A percentile compares a stretch with the other conserved stretches of the same genome.
phyloP scores from a whole-genome alignment of 2,797 vertebrate species.

The Enteromius afrohamiltoni region DNA sequence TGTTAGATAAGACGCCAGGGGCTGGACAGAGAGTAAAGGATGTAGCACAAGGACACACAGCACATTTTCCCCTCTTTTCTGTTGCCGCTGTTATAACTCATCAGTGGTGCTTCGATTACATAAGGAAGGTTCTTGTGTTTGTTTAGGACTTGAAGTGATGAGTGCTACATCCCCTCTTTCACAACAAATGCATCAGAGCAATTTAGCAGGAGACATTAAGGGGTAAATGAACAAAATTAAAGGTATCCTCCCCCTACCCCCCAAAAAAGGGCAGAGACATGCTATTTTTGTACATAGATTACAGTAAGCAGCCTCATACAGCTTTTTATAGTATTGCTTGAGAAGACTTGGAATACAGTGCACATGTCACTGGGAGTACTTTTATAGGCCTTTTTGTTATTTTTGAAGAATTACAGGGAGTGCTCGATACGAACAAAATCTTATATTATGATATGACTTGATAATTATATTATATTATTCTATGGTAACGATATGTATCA shows the following conservation, averaged over 20 bases:
- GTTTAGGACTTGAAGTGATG: slow-evolving; percentile 66
- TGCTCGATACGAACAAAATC: no score
- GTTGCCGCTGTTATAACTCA: slow-evolving; percentile 54
- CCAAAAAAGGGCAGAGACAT: background rate
- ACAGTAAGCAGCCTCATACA: background rate
- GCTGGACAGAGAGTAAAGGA: slow-evolving; percentile 23
- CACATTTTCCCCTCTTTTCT: slow-evolving; percentile 14
- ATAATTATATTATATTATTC: no score
- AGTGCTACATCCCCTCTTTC: slow-evolving; percentile 70
- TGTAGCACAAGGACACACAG: slow-evolving; percentile 36
- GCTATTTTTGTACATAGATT: background rate
- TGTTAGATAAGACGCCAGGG: background rate
- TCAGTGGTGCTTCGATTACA: slow-evolving; percentile 67
- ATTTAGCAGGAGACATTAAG: background rate
- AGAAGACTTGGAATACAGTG: background rate
- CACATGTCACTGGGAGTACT: background rate
- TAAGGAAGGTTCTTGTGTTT: slow-evolving; percentile 75
- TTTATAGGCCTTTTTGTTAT: background rate
- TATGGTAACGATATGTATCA: no score
- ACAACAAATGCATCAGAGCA: slow-evolving; percentile 36
- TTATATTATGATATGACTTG: no score
- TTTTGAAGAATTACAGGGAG: background rate
- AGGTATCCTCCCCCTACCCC: background rate
- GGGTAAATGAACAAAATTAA: background rate
- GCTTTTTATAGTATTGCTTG: background rate